A percentile compares a stretch with the other conserved stretches of the same genome.
Conservation (phyloP, 1,140 invertebrate species). For the Cryptotermes secundus region DNA sequence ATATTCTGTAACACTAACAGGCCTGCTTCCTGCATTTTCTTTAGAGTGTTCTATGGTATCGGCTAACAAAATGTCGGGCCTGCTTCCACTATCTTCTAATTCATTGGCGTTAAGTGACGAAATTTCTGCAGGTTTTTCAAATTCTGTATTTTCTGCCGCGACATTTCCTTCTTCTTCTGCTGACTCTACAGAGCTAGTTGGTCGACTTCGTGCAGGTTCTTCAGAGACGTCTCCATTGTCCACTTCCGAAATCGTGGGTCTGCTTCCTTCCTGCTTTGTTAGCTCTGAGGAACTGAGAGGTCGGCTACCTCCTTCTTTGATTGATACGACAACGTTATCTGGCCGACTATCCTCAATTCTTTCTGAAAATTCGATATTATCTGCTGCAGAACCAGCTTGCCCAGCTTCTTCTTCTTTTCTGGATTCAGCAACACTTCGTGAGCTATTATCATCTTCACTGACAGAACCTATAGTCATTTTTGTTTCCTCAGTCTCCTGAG, state of each 20-base stretch:
- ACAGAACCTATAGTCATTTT: neutral
- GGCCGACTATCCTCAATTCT: neutral
- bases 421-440: no score
- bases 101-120: neutral
- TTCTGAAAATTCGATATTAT: neutral
- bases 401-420: neutral
- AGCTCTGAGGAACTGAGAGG: neutral
- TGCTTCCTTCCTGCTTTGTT: neutral
- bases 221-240: no score
- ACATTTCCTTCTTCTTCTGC: neutral
- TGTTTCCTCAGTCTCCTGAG: neutral
- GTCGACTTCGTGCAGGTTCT: neutral
- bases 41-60: no score
- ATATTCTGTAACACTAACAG: neutral
- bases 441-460: neutral
- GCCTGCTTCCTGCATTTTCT: neutral
- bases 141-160: neutral
- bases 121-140: neutral
- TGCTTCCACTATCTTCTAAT: no score
- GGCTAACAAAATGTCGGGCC: no score
- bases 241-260: neutral
- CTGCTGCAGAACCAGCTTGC: neutral
- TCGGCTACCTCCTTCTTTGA: neutral
- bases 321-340: neutral
- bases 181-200: neutral